Percentiles rank a stretch among this genome's conserved stretches.
Evolutionary conservation across 2,797 vertebrate genomes (phyloP).

Genomic region (Sebastes steindachneri): DNA sequence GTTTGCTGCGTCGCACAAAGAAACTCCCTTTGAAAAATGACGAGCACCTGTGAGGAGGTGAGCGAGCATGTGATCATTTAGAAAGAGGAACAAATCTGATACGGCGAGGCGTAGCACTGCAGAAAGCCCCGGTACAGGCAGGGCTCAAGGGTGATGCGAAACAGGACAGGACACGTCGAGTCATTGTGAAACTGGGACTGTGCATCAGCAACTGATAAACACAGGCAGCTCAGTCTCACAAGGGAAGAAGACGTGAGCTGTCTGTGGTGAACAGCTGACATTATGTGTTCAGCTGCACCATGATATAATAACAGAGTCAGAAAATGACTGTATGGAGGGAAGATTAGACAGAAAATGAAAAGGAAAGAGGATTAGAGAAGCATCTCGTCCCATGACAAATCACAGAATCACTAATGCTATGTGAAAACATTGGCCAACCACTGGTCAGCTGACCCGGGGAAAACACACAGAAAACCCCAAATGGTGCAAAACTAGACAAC

Average conservation of each 20-base stretch:
- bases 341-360: neutral
- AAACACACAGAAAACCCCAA: too few relatives aligned
- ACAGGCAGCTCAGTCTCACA: conserved; percentile 16
- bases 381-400: neutral
- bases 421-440: neutral
- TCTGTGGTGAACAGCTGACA: conserved; percentile 34
- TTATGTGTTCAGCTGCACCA: neutral
- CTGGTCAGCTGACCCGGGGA: neutral
- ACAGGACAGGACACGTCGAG: conserved; percentile 24
- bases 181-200: conserved; percentile 50
- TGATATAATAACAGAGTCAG: neutral
- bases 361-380: neutral
- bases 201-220: conserved; percentile 25
- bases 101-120: neutral
- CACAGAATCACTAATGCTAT: neutral
- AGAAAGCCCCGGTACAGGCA: conserved; percentile 16
- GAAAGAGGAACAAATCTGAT: conserved; percentile 20
- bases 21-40: conserved; percentile 10
- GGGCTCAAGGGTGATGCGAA: conserved; percentile 1
- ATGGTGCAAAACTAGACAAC: too few relatives aligned
- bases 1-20: neutral
- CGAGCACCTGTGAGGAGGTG: neutral
- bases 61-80: neutral
- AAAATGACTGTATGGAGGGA: neutral
- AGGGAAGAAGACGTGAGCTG: conserved; percentile 4